phyloP scores from a whole-genome alignment of 2,888 invertebrate genomes.

The Blomia tropicalis region DNA sequence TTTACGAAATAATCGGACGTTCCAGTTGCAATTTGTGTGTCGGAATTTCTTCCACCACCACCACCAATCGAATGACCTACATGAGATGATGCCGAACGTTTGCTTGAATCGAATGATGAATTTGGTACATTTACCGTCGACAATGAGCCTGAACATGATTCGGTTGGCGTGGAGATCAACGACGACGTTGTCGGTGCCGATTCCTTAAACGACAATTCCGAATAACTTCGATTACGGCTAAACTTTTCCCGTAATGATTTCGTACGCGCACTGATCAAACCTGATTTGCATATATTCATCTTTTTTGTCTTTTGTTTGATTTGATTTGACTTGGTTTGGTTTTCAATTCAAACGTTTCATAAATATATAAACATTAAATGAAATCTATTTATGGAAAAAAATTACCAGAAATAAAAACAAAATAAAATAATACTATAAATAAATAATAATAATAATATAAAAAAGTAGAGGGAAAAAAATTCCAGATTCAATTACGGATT shows the following conservation, averaged over 20 bases:
- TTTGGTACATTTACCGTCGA: not conserved
- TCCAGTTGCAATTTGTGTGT: not conserved
- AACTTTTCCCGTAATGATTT: conserved; percentile 32
- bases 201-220: conserved; percentile 31
- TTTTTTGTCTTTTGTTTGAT: too few species aligned
- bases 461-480: too few species aligned
- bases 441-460: too few species aligned
- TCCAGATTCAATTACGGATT: too few species aligned
- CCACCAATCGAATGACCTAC: not conserved
- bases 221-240: conserved; percentile 31
- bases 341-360: too few species aligned
- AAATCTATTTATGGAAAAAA: too few species aligned
- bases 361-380: too few species aligned
- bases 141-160: not conserved
- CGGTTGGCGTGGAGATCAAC: conserved; percentile 21
- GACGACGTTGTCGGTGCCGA: conserved; percentile 23
- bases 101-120: not conserved
- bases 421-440: too few species aligned
- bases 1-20: not conserved
- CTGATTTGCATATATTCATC: conserved; percentile 27
- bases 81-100: not conserved
- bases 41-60: not conserved
- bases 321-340: too few species aligned
- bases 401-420: too few species aligned
- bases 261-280: conserved; percentile 28